phyloP scores from a whole-genome alignment of 2,888 invertebrate genomes.

The Syrphus vitripennis region DNA sequence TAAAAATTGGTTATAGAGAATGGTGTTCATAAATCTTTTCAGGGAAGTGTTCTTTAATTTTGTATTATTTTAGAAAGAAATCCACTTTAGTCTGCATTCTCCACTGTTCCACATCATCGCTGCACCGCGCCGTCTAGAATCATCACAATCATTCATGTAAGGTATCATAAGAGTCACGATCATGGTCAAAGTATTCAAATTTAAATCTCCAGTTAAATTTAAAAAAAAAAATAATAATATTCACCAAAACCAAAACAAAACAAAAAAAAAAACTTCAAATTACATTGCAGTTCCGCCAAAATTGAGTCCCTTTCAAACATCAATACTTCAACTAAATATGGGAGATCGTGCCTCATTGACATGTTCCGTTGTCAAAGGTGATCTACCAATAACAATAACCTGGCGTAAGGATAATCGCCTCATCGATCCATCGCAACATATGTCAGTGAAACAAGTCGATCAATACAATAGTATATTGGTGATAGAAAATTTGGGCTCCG shows the following conservation, averaged over 20 bases:
- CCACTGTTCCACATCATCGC: neutral
- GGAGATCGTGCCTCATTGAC: constrained; percentile 88
- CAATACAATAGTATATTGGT: constrained; percentile 90
- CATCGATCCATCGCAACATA: constrained; percentile 84
- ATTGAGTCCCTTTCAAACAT: constrained; percentile 87
- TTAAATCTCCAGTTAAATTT: neutral
- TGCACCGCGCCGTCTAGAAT: neutral
- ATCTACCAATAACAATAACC: constrained; percentile 87
- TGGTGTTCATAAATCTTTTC: too few species aligned
- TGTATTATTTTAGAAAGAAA: too few species aligned
- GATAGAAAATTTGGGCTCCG: constrained; percentile 88
- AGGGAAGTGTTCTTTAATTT: too few species aligned
- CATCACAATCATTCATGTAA: neutral
- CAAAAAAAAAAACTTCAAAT: constrained; percentile 36
- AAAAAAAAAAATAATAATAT: neutral
- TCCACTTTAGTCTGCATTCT: neutral
- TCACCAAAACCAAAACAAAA: neutral
- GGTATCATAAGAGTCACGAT: neutral
- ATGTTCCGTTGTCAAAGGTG: constrained; percentile 89
- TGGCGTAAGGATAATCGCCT: constrained; percentile 89
- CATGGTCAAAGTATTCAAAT: neutral
- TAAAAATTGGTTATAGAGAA: too few species aligned
- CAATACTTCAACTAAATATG: constrained; percentile 86
- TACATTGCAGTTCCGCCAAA: constrained; percentile 86
- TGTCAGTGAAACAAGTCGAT: constrained; percentile 88